Base-by-base conservation (phyloP, 2,888 invertebrate genomes). In the Malacosoma neustria region DNA sequence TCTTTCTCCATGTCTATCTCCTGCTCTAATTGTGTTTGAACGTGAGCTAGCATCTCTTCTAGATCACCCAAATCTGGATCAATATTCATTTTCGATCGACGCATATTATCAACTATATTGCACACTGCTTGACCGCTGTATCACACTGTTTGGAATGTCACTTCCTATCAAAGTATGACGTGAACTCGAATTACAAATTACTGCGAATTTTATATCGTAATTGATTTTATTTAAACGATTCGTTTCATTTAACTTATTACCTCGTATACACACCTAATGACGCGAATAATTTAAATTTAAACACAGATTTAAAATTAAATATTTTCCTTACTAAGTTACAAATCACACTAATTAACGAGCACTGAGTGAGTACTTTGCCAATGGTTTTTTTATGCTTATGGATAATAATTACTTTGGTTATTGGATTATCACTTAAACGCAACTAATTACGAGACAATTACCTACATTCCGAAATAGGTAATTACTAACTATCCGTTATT, bases 1-100 rank as follows among this genome's bases (percentile, higher is more conserved):
- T 82, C 81, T 33, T 67, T 75, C 40, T 81, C 81, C 36, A 74
- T 34, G 29, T 80, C 84, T 1, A 87, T 84, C 47, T 87, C 87
- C 37, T 81, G 67, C 46, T 87, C 85, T 4, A 87, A 45, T 40
- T 87, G 85, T 0, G 66, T 76, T 39, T 86, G 86, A 1, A 87
- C 86, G 45, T 79, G 73, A 0, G 85, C 85, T 12, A 87, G 53
- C 87, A 87, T 86, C 44, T 86, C 84, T 40, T 87, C 87, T 6
- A 87, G 42, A 37, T 87, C 87, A 0, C 82, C 84, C 32, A 87
- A 45, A 46, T 87, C 85, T 1, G 85, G 85, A 45, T 81, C 76
- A 6, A 80, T 47, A 22, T 67, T 77, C 51, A 81, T 53, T 46
- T 77, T 82, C 29, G 61, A 54, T 3, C 81, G 72, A 35, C 84